Base-by-base conservation (phyloP, 2,113 vertebrate species). In the Sylvia atricapilla region DNA sequence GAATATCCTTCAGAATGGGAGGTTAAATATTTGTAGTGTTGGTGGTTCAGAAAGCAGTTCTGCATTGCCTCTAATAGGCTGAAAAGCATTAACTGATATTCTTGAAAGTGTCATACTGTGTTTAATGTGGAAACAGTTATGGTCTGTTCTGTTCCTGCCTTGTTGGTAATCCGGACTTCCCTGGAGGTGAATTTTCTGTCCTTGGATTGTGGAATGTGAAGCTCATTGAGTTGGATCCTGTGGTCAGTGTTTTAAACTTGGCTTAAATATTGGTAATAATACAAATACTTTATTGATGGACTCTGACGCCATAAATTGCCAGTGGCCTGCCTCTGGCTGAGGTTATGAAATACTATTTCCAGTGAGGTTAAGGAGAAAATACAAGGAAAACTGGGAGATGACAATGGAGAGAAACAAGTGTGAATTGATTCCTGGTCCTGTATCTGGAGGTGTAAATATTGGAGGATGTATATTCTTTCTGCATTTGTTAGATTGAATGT, bases 381-480 rank as follows among this genome's bases (percentile, higher is more conserved):
- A 13, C 4, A 37, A 41, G 19, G 52, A 58, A 31, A 75, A 58
- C 19, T 41, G n/a, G 37, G 56, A 74, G 47, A 55, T 59, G 27
- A 37, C 46, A 30, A 16, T 21, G 28, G 53, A 31, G 46, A 60
- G 60, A 47, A 66, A 22, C 5, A 33, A 46, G 30, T 25, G 33
- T 41, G 31, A 47, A n/a, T 22, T 11, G 21, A 50, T 50, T 27
- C 49, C 41, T 43, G 9, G 8, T 50, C 0, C 0, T 43, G 10
- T 64, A 8, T 60, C 44, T 69, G 33, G 58, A 63, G 20, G 27
- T 55, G 3, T 18, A 85, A 56, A 31, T 46, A 6, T 25, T 39
- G 50, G 46, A 88, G 25, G 47, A 35, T 55, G 70, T 70, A 31
- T 43, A 13, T 67, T 70, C 21, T 62, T 74, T 44, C 41, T 59